Conservation (phyloP, 2,797 vertebrate species). For the Parauchenoglanis ngamensis region DNA sequence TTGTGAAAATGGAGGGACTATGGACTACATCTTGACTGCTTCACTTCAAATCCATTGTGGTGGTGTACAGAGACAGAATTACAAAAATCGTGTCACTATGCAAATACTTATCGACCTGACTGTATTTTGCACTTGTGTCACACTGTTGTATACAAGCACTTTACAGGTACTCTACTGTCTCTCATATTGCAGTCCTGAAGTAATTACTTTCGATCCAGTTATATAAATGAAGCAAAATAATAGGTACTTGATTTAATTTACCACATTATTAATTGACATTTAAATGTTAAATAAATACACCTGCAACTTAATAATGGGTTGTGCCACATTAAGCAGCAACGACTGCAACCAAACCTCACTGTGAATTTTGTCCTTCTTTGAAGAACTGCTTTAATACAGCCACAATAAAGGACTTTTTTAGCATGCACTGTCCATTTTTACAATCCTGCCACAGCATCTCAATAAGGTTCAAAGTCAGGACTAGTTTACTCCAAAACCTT, state of each 20-base stretch:
- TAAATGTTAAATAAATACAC: background rate
- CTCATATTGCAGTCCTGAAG: no score
- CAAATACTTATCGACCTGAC: no score
- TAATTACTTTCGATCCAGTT: background rate
- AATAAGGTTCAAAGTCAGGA: background rate
- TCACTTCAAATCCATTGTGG: no score
- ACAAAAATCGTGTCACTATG: no score
- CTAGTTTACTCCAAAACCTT: background rate
- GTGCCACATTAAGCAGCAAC: background rate
- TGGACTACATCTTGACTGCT: no score
- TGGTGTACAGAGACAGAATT: no score
- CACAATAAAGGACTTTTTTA: background rate
- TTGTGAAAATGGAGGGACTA: no score
- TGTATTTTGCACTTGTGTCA: no score
- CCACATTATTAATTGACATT: background rate
- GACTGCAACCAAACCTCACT: background rate
- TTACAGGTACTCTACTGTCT: no score
- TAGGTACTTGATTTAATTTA: background rate
- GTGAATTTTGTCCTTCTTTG: background rate
- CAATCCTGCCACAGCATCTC: background rate
- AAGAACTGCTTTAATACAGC: background rate
- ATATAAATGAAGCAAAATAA: background rate
- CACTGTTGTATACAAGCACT: no score
- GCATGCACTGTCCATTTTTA: no score
- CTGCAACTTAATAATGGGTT: background rate